A percentile compares a stretch with the other conserved stretches of the same genome.
These are phyloP conservation scores for Lutjanus erythropterus DNA, from an alignment of 2,113 vertebrate species.

Conservation along the genomic window DNA sequence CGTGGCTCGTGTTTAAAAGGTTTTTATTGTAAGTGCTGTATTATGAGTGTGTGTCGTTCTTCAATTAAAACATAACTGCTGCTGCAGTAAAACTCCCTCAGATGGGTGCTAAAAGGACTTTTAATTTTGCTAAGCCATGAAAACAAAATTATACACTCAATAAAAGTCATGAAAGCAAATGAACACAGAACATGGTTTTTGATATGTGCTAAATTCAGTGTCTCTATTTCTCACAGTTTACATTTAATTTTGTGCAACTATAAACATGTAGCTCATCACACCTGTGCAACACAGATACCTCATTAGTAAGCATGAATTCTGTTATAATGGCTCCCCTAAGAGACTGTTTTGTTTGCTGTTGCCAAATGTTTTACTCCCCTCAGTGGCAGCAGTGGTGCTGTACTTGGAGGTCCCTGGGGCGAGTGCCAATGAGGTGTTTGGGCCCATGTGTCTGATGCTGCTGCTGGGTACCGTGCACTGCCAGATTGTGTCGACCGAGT, in stretches of 20 bases:
- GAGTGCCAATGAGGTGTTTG: slow-evolving; percentile 91
- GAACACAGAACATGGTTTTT: neutral
- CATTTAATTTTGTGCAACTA: slow-evolving; percentile 21
- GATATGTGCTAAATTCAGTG: neutral
- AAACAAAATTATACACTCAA: neutral
- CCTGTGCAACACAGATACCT: slow-evolving; percentile 39
- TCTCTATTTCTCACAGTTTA: slow-evolving; percentile 16
- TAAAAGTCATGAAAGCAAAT: neutral
- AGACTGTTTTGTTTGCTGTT: slow-evolving; percentile 58
- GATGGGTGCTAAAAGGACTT: neutral
- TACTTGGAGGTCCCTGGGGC: slow-evolving; percentile 90
- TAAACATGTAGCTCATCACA: slow-evolving; percentile 26
- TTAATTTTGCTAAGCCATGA: neutral
- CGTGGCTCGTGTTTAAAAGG: neutral
- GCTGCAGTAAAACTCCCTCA: neutral
- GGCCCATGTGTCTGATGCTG: slow-evolving; percentile 96
- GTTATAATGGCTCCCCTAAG: slow-evolving; percentile 58
- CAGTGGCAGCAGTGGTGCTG: slow-evolving; percentile 89
- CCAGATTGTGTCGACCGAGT: slow-evolving; percentile 96
- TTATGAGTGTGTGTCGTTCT: neutral
- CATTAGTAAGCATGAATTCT: slow-evolving; percentile 63
- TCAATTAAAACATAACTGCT: neutral
- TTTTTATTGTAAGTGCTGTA: neutral
- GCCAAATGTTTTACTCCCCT: slow-evolving; percentile 63
- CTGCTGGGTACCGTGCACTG: slow-evolving; percentile 98